Conservation (phyloP, 1,140 invertebrate genomes). For the Hypsibius dujardini region DNA sequence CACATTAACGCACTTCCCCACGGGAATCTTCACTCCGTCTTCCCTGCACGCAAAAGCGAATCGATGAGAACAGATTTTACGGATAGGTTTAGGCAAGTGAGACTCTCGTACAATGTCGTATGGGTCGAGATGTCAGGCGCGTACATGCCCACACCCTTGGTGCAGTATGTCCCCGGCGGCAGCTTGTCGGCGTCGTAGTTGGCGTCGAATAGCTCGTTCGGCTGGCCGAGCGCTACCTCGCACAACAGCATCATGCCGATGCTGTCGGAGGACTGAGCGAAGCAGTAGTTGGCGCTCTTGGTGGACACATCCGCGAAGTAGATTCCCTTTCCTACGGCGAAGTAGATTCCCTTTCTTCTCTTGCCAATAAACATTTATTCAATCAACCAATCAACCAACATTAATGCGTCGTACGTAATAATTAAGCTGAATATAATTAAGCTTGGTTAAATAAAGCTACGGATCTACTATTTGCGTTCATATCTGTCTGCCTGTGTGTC, state of each 20-base stretch:
- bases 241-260: conserved; percentile 71
- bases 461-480: too few relatives aligned
- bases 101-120: conserved; percentile 25
- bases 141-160: conserved; percentile 43
- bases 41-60: conserved; percentile 17
- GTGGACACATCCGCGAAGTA: conserved; percentile 99
- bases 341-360: too few relatives aligned
- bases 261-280: conserved; percentile 47
- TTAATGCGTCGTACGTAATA: too few relatives aligned
- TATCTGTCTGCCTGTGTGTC: too few relatives aligned
- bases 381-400: too few relatives aligned
- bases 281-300: conserved; percentile 95
- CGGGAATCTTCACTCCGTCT: conserved; percentile 52
- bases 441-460: too few relatives aligned
- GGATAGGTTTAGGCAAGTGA: conserved; percentile 21
- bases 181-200: conserved; percentile 54
- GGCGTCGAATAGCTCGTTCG: conserved; percentile 48
- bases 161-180: conserved; percentile 56
- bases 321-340: conserved; percentile 40
- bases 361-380: too few relatives aligned
- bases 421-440: too few relatives aligned
- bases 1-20: conserved; percentile 42
- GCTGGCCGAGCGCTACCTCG: conserved; percentile 77
- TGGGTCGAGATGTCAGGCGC: conserved; percentile 24
- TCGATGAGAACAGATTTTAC: neutral